A percentile compares a stretch with the other conserved stretches of the same genome.
Conservation (phyloP, 2,888 invertebrate species). For the Synanthedon formicaeformis region DNA sequence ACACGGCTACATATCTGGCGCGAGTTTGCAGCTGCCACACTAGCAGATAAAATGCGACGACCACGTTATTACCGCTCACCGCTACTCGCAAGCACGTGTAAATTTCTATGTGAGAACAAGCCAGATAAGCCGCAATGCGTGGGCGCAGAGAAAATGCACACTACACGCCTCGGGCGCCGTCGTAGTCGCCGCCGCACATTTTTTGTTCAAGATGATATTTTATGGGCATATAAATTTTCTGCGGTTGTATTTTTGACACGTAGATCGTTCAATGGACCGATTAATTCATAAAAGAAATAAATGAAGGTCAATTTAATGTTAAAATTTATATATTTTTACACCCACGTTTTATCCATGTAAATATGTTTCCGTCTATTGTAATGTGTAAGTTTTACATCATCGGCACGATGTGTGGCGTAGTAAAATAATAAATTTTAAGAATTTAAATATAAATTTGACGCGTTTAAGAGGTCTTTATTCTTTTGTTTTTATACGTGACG, state of each 20-base stretch:
- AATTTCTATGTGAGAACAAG: slow-evolving; percentile 64
- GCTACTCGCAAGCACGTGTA: slow-evolving; percentile 61
- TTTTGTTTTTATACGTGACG: slow-evolving; percentile 41
- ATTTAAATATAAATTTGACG: not conserved
- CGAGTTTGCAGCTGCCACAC: slow-evolving; percentile 37
- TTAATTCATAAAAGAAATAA: slow-evolving; percentile 33
- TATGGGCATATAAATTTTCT: slow-evolving; percentile 16
- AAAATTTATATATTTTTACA: slow-evolving; percentile 25
- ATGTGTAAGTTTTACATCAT: slow-evolving; percentile 12
- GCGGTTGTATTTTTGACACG: slow-evolving; percentile 29
- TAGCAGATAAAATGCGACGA: slow-evolving; percentile 58
- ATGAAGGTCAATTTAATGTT: slow-evolving; percentile 28
- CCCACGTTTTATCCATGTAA: slow-evolving; percentile 20
- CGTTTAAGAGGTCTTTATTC: slow-evolving; percentile 7
- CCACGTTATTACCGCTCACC: slow-evolving; percentile 49
- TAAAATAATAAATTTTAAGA: slow-evolving; percentile 8
- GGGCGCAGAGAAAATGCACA: slow-evolving; percentile 47
- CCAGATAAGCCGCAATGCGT: slow-evolving; percentile 51
- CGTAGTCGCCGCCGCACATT: slow-evolving; percentile 14
- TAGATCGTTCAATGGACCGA: slow-evolving; percentile 26
- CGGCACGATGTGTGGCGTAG: slow-evolving; percentile 6
- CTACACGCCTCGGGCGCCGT: slow-evolving; percentile 21
- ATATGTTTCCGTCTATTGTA: slow-evolving; percentile 18
- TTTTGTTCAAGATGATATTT: slow-evolving; percentile 29
- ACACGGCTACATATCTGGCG: slow-evolving; percentile 35